Evolutionary conservation across 2,888 invertebrate species (phyloP).

Genomic region (Unio pictorum): DNA sequence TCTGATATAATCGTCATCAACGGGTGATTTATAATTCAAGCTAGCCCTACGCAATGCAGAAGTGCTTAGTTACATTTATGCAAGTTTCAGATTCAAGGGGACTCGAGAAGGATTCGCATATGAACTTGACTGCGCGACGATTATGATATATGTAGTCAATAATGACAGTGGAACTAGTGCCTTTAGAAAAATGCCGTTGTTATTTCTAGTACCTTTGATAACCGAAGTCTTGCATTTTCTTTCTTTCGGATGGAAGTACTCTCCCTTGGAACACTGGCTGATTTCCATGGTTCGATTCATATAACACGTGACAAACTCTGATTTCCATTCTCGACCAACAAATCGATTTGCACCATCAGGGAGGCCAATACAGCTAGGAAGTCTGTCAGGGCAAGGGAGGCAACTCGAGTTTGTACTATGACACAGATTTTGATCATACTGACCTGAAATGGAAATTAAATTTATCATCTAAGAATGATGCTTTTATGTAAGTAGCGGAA

Average conservation of each 20-base stretch:
- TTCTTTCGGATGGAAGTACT: constrained; percentile 21
- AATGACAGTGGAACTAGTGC: background rate
- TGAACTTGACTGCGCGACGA: too few relatives aligned
- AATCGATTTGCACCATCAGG: constrained; percentile 29
- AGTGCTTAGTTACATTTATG: too few relatives aligned
- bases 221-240: constrained; percentile 19
- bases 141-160: too few relatives aligned
- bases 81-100: too few relatives aligned
- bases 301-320: constrained; percentile 31
- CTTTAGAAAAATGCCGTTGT: too few relatives aligned
- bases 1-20: too few relatives aligned
- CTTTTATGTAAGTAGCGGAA: too few relatives aligned
- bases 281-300: constrained; percentile 32
- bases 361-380: constrained; percentile 35
- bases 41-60: too few relatives aligned
- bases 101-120: too few relatives aligned
- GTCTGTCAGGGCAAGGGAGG: constrained; percentile 28
- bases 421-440: constrained; percentile 38
- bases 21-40: too few relatives aligned
- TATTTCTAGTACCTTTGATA: constrained; percentile 19
- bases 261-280: constrained; percentile 19
- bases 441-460: constrained; percentile 19
- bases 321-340: constrained; percentile 25
- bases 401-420: constrained; percentile 23
- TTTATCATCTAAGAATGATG: too few relatives aligned